A percentile compares a stretch with the other conserved stretches of the same genome.
Conservation (phyloP, 2,888 invertebrate species). For the Mactromeris polynyma region DNA sequence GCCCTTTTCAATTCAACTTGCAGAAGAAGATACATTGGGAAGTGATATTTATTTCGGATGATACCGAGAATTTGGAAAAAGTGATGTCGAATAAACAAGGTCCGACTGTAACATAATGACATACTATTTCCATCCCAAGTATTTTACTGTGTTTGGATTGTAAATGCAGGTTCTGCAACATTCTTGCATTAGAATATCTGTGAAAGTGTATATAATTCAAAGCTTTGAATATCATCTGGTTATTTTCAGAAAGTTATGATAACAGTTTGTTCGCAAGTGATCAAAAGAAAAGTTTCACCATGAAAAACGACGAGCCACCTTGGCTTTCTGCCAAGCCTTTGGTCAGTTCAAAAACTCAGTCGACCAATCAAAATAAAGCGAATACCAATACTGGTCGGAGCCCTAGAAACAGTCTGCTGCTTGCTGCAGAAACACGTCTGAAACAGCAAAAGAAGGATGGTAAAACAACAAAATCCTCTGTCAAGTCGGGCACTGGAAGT, state of each 20-base stretch:
- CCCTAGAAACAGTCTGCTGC: slow-evolving; percentile 8
- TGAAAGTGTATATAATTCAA: too few relatives aligned
- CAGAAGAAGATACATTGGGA: too few relatives aligned
- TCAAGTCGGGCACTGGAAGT: neutral
- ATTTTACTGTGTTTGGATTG: too few relatives aligned
- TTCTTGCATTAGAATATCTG: too few relatives aligned
- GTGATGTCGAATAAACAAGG: too few relatives aligned
- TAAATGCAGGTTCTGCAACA: too few relatives aligned
- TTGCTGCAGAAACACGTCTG: slow-evolving; percentile 60
- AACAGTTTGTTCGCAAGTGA: slow-evolving; percentile 40
- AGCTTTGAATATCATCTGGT: too few relatives aligned
- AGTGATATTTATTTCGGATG: too few relatives aligned
- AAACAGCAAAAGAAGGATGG: slow-evolving; percentile 38
- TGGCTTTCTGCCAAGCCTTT: slow-evolving; percentile 51
- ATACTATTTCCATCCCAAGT: too few relatives aligned
- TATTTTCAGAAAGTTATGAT: slow-evolving; percentile 56
- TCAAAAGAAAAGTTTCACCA: slow-evolving; percentile 21
- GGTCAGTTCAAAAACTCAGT: slow-evolving; percentile 7
- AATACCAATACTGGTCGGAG: neutral
- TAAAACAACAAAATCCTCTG: neutral
- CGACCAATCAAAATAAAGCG: neutral
- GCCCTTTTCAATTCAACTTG: too few relatives aligned
- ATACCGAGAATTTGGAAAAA: too few relatives aligned
- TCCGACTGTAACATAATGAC: too few relatives aligned
- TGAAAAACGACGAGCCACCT: slow-evolving; percentile 33